Base-by-base conservation (phyloP, 2,113 vertebrate genomes). In the Spheniscus mendiculus region DNA sequence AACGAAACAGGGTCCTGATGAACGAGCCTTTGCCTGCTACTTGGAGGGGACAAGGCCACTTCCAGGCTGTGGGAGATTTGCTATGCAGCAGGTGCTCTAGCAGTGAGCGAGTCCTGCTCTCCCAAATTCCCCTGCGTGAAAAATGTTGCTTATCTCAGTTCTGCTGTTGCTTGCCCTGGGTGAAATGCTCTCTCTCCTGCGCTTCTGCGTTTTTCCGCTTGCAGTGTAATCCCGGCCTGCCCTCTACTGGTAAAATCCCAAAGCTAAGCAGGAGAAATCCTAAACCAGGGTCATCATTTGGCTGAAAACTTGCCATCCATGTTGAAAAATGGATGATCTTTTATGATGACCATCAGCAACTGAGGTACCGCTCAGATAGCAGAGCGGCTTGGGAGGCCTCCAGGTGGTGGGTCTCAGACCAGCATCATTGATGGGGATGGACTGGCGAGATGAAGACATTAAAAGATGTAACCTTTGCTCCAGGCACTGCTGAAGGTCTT, bases 231-330 rank as follows among this genome's bases (percentile, higher is more conserved):
- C 80, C 69, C 65, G 34, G 67, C 85, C 97, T 98, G 97, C 93
- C 98, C 96, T 79, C 98, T 98, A 67, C 96, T 94, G 98, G 97
- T 72, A 62, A 61, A 40, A 69, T 40, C 73, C 80, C 36, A 36
- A n/a, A 12, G 42, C 38, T 23, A 6, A 53, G 58, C 15, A 42
- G 65, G 42, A 67, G 69, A 87, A 84, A 87, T 22, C 77, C 79
- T 10, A 55, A 71, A 12, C 6, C 38, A 7, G 21, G 26, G 7
- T 7, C 49, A 53, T 40, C 27, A 2, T 32, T 40, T 27, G 74
- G 52, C 5, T 20, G 30, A 8, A 45, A 80, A 19, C 12, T 23
- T 15, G 29, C 40, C 70, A 25, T n/a, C 20, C 9, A 7, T 14
- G 55, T n/a, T 26, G 63, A 11, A 36, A 74, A 72, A 4, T 3